phyloP scores from a whole-genome alignment of 2,888 invertebrate genomes.

The Dinocampus coccinellae region DNA sequence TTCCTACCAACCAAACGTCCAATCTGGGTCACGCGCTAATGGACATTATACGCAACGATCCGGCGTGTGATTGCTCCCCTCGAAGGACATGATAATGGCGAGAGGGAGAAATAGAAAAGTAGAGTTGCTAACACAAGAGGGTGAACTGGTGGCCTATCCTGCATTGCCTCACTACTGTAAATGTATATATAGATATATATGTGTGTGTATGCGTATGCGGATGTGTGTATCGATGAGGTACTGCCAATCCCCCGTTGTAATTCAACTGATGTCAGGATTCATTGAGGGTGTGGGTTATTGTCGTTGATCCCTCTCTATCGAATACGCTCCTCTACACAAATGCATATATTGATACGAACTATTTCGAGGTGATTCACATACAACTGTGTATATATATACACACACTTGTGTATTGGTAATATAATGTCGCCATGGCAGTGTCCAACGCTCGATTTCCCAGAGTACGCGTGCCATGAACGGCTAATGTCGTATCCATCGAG shows the following conservation, averaged over 20 bases:
- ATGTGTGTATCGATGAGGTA: background rate
- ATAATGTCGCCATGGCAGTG: no score
- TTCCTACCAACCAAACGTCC: slow-evolving; percentile 5
- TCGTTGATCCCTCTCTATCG: background rate
- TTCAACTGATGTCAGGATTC: slow-evolving; percentile 33
- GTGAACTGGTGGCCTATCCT: slow-evolving; percentile 5
- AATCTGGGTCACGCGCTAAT: slow-evolving; percentile 39
- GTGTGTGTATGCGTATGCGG: background rate
- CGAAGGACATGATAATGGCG: slow-evolving; percentile 15
- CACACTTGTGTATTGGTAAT: no score
- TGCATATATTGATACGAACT: background rate
- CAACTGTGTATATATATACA: background rate
- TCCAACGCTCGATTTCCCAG: slow-evolving; percentile 28
- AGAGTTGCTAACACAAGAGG: background rate
- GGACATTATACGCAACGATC: slow-evolving; percentile 32
- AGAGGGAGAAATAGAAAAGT: background rate
- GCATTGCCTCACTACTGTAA: slow-evolving; percentile 4
- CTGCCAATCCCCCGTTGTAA: slow-evolving; percentile 19
- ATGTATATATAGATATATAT: background rate
- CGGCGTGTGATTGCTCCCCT: slow-evolving; percentile 29
- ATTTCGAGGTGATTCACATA: background rate
- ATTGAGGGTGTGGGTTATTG: slow-evolving; percentile 4
- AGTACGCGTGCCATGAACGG: slow-evolving; percentile 32
- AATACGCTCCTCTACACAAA: background rate
- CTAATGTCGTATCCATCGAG: slow-evolving; percentile 21